phyloP scores from a whole-genome alignment of 1,140 invertebrate genomes.

The Trinorchestia longiramus region DNA sequence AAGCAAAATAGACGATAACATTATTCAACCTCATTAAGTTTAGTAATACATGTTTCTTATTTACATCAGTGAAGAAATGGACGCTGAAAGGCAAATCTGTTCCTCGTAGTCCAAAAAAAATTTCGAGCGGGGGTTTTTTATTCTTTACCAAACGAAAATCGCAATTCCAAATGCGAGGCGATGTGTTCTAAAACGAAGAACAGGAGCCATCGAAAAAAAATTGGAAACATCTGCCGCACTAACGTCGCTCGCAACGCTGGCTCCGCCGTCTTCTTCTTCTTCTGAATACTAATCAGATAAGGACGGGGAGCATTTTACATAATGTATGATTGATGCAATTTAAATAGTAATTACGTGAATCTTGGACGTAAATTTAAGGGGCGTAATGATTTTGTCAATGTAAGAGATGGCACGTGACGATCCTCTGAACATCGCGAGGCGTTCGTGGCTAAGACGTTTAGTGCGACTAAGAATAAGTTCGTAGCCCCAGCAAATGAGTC shows the following conservation, averaged over 20 bases:
- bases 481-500: no score
- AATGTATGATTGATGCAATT: conserved; percentile 67
- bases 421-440: no score
- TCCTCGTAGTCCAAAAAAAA: neutral
- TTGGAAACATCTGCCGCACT: neutral
- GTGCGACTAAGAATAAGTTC: no score
- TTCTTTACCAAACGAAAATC: neutral
- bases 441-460: no score
- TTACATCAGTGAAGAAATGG: neutral
- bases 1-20: no score
- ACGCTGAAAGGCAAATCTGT: neutral
- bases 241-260: neutral
- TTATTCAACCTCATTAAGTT: neutral
- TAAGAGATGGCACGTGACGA: conserved; percentile 47
- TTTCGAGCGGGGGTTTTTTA: neutral
- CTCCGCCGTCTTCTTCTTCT: conserved; percentile 35
- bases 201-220: conserved; percentile 22
- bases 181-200: conserved; percentile 2
- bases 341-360: conserved; percentile 66
- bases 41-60: neutral
- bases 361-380: conserved; percentile 64
- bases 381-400: conserved; percentile 47
- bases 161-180: conserved; percentile 23
- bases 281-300: conserved; percentile 67
- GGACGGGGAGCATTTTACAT: conserved; percentile 66